Base-by-base conservation (phyloP, 2,888 invertebrate species). In the Pocota personata region DNA sequence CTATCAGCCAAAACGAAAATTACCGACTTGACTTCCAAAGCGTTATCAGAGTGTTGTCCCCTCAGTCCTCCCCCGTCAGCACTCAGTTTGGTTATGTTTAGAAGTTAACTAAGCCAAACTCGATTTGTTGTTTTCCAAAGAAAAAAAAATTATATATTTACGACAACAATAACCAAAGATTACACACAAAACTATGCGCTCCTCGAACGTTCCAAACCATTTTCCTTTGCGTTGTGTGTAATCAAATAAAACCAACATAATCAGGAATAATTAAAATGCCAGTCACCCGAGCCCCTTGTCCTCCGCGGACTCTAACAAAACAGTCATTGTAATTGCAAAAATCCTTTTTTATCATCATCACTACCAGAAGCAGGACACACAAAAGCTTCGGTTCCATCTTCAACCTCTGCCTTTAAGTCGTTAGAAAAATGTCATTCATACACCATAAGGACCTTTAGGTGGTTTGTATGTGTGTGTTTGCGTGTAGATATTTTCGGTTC, bases 301-400 rank as follows among this genome's bases (percentile, higher is more conserved):
- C 50, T n/a, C 43, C 4, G 6, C 50, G 48, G n/a, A 60, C 30
- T 66, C 67, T 46, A 73, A 73, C 79, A 73, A 75, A 80, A 84
- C 84, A 67, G 80, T 84, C 79, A 79, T 64, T 79, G 73, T 75
- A 84, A 80, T 80, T 83, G 73, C 73, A 75, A 80, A 80, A 84
- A 84, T 84, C 84, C 73, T 75, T 84, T n/a, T 84, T 84, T 84
- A 84, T 80, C 84, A 84, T 80, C 75, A 75, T 69, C 79, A 79
- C 62, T 50, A 73, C 73, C 83, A 84, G 83, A 75, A 73, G 67
- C 79, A 79, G 67, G 73, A 69, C 75, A 69, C 50, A 80, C 67
- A 73, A 80, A 64, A 64, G 58, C 62, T 64, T 62, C 43, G 30
- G 37, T 37, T 48, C 12, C 21, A 27, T 48, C n/a, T n/a, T n/a